phyloP scores from a whole-genome alignment of 2,888 invertebrate genomes.

The Sminthurinus aureus region DNA sequence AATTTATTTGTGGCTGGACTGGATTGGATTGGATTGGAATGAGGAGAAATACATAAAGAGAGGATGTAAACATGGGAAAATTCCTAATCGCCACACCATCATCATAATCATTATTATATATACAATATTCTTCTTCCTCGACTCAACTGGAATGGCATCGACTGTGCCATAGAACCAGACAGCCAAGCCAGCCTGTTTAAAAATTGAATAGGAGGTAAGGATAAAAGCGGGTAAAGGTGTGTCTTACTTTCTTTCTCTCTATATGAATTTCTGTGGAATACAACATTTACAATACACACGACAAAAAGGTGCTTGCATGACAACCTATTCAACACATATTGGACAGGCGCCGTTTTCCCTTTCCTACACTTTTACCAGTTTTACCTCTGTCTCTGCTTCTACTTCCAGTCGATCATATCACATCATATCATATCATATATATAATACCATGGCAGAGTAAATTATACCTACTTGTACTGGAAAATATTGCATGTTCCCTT shows the following conservation, averaged over 20 bases:
- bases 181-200: neutral
- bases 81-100: neutral
- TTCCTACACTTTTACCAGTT: slow-evolving; percentile 21
- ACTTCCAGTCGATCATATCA: neutral
- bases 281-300: slow-evolving; percentile 40
- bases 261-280: neutral
- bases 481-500: neutral
- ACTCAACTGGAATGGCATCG: neutral
- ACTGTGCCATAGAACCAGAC: neutral
- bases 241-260: neutral
- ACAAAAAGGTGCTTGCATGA: slow-evolving; percentile 47
- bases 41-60: slow-evolving; percentile 3
- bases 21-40: neutral
- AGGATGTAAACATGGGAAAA: slow-evolving; percentile 15
- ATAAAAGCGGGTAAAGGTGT: slow-evolving; percentile 1
- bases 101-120: neutral
- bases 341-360: slow-evolving; percentile 39
- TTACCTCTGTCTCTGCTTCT: slow-evolving; percentile 1
- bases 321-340: slow-evolving; percentile 43
- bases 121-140: neutral
- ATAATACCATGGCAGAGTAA: neutral
- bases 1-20: no score
- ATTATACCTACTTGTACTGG: neutral
- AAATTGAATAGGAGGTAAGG: neutral
- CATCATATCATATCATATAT: neutral